Evolutionary conservation across 2,113 vertebrate genomes (phyloP).

Genomic region (Indri indri): DNA sequence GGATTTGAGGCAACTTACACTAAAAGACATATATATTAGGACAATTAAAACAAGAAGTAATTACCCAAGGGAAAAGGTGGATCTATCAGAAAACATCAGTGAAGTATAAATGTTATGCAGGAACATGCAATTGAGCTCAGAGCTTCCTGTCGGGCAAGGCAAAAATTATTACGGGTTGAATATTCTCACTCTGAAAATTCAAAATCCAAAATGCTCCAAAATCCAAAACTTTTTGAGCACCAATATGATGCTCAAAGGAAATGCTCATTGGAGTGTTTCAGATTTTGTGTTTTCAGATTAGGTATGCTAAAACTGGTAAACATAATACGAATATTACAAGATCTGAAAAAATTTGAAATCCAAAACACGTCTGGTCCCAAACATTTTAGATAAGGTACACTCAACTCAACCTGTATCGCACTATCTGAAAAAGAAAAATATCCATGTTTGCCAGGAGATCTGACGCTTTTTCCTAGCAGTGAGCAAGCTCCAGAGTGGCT

Average conservation of each 20-base stretch:
- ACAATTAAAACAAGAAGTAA: neutral
- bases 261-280: neutral
- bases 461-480: neutral
- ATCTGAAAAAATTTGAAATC: neutral
- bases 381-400: neutral
- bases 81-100: slow-evolving; percentile 7
- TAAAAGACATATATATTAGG: neutral
- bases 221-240: neutral
- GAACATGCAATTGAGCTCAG: neutral
- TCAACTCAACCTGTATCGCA: neutral
- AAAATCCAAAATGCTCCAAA: neutral
- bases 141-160: neutral
- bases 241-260: neutral
- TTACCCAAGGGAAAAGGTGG: neutral
- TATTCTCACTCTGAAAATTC: neutral
- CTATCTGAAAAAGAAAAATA: slow-evolving; percentile 12
- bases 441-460: neutral
- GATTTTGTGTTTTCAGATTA: neutral
- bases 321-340: neutral
- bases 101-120: neutral
- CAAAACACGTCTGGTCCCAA: neutral
- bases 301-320: neutral
- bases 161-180: neutral
- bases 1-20: neutral
- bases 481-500: neutral